These are phyloP conservation scores for Genyomyrus donnyi DNA, from an alignment of 2,113 vertebrate species.

Conservation along the genomic window DNA sequence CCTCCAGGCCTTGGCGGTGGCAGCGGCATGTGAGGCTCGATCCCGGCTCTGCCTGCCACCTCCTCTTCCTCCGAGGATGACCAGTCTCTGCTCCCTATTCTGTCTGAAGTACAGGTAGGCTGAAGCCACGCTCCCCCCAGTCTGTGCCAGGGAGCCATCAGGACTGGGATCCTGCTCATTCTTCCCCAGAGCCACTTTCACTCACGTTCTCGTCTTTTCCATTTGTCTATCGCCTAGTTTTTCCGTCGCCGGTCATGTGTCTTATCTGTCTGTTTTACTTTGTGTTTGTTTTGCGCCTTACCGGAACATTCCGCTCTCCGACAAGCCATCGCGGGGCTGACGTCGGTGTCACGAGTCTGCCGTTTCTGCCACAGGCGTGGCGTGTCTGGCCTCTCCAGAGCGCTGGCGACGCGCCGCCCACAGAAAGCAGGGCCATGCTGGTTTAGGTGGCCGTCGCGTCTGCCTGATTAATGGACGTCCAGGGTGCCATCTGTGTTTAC, in stretches of 20 bases:
- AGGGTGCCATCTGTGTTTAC: slow-evolving; percentile 28
- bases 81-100: slow-evolving; percentile 72
- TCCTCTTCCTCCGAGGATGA: slow-evolving; percentile 65
- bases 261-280: not conserved
- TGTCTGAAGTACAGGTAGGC: slow-evolving; percentile 79
- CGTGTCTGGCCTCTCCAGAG: not conserved
- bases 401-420: not conserved
- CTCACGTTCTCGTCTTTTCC: not conserved
- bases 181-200: not conserved
- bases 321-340: not conserved
- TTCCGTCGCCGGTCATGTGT: not conserved
- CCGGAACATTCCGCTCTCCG: not conserved
- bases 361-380: not conserved
- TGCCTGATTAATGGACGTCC: slow-evolving; percentile 21
- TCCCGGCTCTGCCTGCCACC: slow-evolving; percentile 52
- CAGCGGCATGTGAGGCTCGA: slow-evolving; percentile 54
- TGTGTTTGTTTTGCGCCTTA: not conserved
- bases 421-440: not conserved
- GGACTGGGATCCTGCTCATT: not conserved
- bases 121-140: not conserved
- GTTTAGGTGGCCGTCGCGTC: slow-evolving; percentile 8
- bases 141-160: not conserved
- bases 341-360: not conserved
- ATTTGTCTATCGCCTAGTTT: not conserved
- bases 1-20: slow-evolving; percentile 45